phyloP scores from a whole-genome alignment of 1,140 invertebrate species.

The Goniozus legneri region DNA sequence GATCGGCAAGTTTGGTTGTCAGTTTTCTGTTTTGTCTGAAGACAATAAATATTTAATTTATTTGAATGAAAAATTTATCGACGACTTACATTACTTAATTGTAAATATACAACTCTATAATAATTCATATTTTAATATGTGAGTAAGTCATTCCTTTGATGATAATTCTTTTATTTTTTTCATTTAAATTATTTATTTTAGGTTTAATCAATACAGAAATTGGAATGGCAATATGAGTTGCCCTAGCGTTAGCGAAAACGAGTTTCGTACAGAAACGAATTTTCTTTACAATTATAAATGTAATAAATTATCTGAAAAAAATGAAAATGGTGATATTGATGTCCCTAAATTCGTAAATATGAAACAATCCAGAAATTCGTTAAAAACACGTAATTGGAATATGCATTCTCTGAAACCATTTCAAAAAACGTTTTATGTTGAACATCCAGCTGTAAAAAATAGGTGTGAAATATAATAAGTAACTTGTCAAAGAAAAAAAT shows the following conservation, averaged over 20 bases:
- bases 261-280: not conserved
- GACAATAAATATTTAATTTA: no score
- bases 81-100: no score
- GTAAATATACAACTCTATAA: no score
- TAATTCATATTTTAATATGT: no score
- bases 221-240: no score
- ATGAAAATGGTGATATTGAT: constrained; percentile 30
- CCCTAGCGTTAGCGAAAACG: no score
- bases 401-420: constrained; percentile 59
- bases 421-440: constrained; percentile 70
- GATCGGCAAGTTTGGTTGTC: no score
- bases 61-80: no score
- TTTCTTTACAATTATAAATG: not conserved
- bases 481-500: not conserved
- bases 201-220: constrained; percentile 45
- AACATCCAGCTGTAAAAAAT: constrained; percentile 58
- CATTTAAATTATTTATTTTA: constrained; percentile 8
- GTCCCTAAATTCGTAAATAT: constrained; percentile 34
- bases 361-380: constrained; percentile 54
- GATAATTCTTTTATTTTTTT: constrained; percentile 1
- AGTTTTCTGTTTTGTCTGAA: no score
- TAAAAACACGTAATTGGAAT: constrained; percentile 67
- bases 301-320: not conserved
- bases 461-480: constrained; percentile 38
- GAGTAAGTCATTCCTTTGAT: no score